phyloP scores from a whole-genome alignment of 1,140 invertebrate species.

The Diuraphis noxia region DNA sequence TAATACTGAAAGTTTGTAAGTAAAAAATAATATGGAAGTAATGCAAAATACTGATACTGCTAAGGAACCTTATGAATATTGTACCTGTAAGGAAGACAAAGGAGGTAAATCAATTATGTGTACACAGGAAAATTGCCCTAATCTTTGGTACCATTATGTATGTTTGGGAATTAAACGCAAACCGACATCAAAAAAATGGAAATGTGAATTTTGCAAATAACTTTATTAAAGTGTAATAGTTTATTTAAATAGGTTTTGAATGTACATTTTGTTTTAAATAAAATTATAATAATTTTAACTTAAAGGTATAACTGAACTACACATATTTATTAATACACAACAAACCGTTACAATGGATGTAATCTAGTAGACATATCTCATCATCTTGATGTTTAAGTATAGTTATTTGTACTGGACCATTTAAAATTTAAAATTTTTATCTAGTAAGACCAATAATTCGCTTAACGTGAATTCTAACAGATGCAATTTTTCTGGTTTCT shows the following conservation, averaged over 20 bases:
- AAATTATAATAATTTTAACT: background rate
- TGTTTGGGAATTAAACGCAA: slow-evolving; percentile 19
- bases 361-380: background rate
- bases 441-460: slow-evolving; percentile 55
- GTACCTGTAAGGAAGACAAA: background rate
- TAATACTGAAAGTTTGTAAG: background rate
- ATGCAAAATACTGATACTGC: background rate
- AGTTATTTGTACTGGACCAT: slow-evolving; percentile 37
- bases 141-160: slow-evolving; percentile 1
- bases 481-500: slow-evolving; percentile 55
- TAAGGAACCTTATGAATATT: background rate
- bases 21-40: background rate
- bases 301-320: slow-evolving; percentile 13
- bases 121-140: slow-evolving; percentile 9
- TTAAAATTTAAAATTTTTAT: slow-evolving; percentile 31
- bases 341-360: background rate
- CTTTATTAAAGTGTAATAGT: background rate
- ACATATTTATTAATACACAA: background rate
- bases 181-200: background rate
- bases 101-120: slow-evolving; percentile 10
- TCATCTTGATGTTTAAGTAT: slow-evolving; percentile 21
- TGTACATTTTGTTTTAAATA: too few species aligned
- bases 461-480: slow-evolving; percentile 57
- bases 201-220: background rate
- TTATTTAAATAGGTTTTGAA: too few species aligned